These are phyloP conservation scores for Tautogolabrus adspersus DNA, from an alignment of 2,113 vertebrate species.

Conservation along the genomic window DNA sequence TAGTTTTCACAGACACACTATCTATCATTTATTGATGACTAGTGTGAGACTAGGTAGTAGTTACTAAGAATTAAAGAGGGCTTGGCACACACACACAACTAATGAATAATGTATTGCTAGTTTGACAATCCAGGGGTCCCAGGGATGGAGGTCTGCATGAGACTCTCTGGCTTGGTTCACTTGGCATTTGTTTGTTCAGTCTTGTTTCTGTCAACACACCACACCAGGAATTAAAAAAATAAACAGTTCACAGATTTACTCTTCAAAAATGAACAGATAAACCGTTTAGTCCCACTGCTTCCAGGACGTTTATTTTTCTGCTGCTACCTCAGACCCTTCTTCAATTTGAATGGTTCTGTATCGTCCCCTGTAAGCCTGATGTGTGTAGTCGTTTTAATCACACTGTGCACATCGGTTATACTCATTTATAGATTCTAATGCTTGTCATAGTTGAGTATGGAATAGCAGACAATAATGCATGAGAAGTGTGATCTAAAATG, in stretches of 20 bases:
- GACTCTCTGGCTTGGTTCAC: not conserved
- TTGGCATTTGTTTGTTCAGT: constrained; percentile 4
- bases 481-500: too few relatives aligned
- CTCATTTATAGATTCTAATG: too few relatives aligned
- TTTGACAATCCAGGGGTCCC: too few relatives aligned
- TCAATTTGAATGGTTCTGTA: not conserved
- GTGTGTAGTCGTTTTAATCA: not conserved
- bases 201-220: constrained; percentile 1
- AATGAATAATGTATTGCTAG: too few relatives aligned
- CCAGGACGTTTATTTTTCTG: not conserved
- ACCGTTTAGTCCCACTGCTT: constrained; percentile 1
- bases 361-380: not conserved
- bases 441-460: not conserved
- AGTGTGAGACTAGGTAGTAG: not conserved
- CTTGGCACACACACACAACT: too few relatives aligned
- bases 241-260: not conserved
- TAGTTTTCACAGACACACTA: too few relatives aligned
- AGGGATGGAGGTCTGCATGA: not conserved
- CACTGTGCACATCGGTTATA: not conserved
- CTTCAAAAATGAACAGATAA: constrained; percentile 18
- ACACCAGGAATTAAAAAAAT: not conserved
- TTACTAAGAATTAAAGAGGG: not conserved
- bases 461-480: too few relatives aligned
- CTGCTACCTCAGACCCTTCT: not conserved
- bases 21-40: too few relatives aligned